phyloP scores from a whole-genome alignment of 2,888 invertebrate species.

The Aplocera efformata region DNA sequence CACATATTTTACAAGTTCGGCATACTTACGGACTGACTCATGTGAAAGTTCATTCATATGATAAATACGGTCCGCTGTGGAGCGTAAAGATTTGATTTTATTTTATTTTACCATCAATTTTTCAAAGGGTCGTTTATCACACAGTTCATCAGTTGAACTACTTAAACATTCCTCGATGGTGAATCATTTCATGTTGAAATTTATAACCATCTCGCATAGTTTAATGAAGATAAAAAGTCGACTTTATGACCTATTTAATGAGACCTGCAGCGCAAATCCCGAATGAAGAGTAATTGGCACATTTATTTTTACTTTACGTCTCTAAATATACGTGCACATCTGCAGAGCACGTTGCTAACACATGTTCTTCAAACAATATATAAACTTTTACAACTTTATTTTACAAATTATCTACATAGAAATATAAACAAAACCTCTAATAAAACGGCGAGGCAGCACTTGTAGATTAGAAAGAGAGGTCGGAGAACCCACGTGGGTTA shows the following conservation, averaged over 20 bases:
- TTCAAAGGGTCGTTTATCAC: slow-evolving; percentile 28
- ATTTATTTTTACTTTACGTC: too few relatives aligned
- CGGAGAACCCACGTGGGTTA: slow-evolving; percentile 64
- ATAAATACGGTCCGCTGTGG: slow-evolving; percentile 22
- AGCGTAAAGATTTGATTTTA: slow-evolving; percentile 22
- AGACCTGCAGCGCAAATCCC: too few relatives aligned
- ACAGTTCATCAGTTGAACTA: slow-evolving; percentile 15
- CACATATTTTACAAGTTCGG: slow-evolving; percentile 49
- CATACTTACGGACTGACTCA: slow-evolving; percentile 67
- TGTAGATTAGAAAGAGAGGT: slow-evolving; percentile 51
- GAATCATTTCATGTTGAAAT: slow-evolving; percentile 24
- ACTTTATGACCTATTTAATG: too few relatives aligned
- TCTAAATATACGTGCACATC: slow-evolving; percentile 29
- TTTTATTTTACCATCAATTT: slow-evolving; percentile 26
- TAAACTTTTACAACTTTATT: slow-evolving; percentile 46
- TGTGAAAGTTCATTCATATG: slow-evolving; percentile 54
- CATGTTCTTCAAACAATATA: slow-evolving; percentile 43
- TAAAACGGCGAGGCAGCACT: slow-evolving; percentile 43
- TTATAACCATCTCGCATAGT: slow-evolving; percentile 1
- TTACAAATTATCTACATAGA: slow-evolving; percentile 53
- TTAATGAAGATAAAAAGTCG: too few relatives aligned
- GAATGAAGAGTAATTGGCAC: too few relatives aligned
- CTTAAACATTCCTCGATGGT: slow-evolving; percentile 25
- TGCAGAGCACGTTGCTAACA: slow-evolving; percentile 46
- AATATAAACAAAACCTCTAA: slow-evolving; percentile 66